Evolutionary conservation across 23 tunicate genomes (phyloP), one percentile per base, ranked within the genome.

Genomic region (Halocynthia aurantium): DNA sequence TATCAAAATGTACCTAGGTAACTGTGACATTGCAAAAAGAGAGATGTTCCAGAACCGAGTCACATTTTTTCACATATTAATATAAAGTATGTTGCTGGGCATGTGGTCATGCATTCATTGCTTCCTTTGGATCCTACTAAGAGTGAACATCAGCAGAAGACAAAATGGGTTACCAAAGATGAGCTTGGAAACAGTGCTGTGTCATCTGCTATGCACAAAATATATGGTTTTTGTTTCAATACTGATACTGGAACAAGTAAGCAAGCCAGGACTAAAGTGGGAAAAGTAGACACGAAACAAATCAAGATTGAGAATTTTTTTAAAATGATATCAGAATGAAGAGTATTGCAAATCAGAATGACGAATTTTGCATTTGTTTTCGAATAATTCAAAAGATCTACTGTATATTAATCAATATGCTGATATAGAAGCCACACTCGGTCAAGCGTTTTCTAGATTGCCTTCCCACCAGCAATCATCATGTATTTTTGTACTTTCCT

Each of bases 41-140:
- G 65, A 21, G 2, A 63, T 63, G 76, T 73, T 53, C 88, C 88
- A 7, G 72, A 81, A 60, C 70, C 57, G 13, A 53, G 62, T 5
- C 96, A 89, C 56, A 57, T 84, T 19, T 83, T 89, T 80, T 89
- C 96, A 7, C 96, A 89, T 51, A 83, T 89, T 55, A 80, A 69
- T 53, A 81, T 85, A 73, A 75, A 82, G 12, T 85, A 84, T 69
- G 54, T 52, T 73, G 67, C 84, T 61, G 87, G 76, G 52, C 68
- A 83, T 51, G 19, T 89, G 10, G 63, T 50, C 6, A 6, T 74
- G 44, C 4, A 31, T 31, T 31, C 44, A 31, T 31, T 31, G 1
- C 44, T 31, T 31, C 44, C 44, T 31, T 31, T 31, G 44, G 44
- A 31, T 31, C 44, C 44, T 52, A 19, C 76, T 15, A 4, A 31